phyloP scores from a whole-genome alignment of 2,888 invertebrate genomes.

The Sminthurides aquaticus region DNA sequence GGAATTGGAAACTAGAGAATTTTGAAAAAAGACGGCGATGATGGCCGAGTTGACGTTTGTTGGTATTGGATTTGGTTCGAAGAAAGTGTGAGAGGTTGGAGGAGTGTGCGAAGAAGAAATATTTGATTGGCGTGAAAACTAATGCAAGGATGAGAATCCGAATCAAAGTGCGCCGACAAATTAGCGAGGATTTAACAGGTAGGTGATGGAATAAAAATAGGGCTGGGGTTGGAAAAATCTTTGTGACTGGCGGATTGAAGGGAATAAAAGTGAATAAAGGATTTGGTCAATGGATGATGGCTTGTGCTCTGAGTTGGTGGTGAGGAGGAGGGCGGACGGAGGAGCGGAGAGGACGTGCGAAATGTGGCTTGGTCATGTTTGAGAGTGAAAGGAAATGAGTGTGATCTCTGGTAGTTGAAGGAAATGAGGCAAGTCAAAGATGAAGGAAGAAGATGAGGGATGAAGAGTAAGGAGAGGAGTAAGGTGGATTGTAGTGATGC shows the following conservation, averaged over 20 bases:
- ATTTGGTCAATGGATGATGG: too few species aligned
- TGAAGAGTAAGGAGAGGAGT: not conserved
- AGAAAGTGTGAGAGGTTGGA: not conserved
- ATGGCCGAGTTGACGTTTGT: too few species aligned
- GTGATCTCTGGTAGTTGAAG: not conserved
- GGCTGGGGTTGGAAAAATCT: not conserved
- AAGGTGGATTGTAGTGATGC: too few species aligned
- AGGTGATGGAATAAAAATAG: not conserved
- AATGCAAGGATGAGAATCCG: not conserved
- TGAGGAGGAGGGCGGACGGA: too few species aligned
- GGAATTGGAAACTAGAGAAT: too few species aligned
- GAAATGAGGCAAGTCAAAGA: not conserved
- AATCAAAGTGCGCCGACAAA: not conserved
- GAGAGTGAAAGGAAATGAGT: not conserved
- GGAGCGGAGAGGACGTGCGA: not conserved
- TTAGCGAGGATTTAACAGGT: not conserved
- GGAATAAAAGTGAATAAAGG: not conserved
- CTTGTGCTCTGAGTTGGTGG: not conserved
- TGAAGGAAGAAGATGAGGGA: not conserved
- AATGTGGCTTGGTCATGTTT: not conserved
- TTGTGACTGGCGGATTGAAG: not conserved
- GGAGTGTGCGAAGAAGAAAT: not conserved
- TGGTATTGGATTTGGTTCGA: not conserved
- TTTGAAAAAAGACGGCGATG: too few species aligned
- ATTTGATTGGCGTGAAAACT: not conserved